Conservation (phyloP, 2,888 invertebrate genomes). For the Callimorpha dominula region DNA sequence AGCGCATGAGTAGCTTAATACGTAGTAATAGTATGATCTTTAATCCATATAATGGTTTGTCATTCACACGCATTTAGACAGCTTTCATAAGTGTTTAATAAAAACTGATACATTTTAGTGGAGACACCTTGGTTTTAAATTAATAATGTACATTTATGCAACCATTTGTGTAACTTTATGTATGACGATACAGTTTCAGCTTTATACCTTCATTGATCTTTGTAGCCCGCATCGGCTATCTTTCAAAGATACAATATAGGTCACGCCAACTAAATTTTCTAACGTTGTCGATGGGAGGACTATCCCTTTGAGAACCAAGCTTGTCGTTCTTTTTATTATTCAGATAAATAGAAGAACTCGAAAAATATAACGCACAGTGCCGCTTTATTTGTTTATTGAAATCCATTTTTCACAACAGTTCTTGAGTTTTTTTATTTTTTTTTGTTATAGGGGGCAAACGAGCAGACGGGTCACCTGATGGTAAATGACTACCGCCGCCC, state of each 20-base stretch:
- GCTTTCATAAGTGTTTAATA: neutral
- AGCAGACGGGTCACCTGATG: too few relatives aligned
- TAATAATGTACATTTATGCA: too few relatives aligned
- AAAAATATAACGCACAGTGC: neutral
- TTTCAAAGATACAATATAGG: constrained; percentile 14
- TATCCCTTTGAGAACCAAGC: neutral
- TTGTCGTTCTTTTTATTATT: constrained; percentile 4
- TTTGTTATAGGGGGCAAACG: too few relatives aligned
- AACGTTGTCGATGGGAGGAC: neutral
- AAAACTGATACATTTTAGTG: too few relatives aligned
- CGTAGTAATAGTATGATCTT: neutral
- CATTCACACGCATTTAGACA: neutral
- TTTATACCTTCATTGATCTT: constrained; percentile 11
- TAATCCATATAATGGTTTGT: too few relatives aligned
- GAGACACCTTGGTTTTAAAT: too few relatives aligned
- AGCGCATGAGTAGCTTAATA: neutral
- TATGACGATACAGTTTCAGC: neutral
- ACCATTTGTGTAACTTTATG: neutral
- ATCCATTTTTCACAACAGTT: neutral
- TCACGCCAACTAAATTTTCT: constrained; percentile 7
- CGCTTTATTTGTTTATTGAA: neutral
- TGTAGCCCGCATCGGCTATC: constrained; percentile 9
- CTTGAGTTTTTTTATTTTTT: too few relatives aligned
- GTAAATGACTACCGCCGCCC: too few relatives aligned
- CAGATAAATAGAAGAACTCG: neutral